Evolutionary conservation across 2,888 invertebrate genomes (phyloP).

Genomic region (Ceraclea dissimilis): DNA sequence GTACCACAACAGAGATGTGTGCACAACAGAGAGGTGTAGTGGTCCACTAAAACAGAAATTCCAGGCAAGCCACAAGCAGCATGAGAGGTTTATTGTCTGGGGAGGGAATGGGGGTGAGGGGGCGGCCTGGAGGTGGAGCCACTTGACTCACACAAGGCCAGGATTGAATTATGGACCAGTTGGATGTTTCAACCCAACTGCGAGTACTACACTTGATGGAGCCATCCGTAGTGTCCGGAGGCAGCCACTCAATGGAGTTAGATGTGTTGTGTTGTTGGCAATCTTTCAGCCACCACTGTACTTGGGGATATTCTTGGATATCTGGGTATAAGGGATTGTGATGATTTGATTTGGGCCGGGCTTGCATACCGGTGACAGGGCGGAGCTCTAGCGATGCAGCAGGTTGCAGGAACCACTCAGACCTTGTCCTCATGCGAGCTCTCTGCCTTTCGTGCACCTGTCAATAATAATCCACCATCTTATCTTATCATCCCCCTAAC

Average conservation of each 20-base stretch:
- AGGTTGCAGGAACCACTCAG: slow-evolving; percentile 92
- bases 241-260: background rate
- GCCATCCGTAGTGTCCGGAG: slow-evolving; percentile 4
- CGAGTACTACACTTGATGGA: background rate
- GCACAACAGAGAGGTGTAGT: slow-evolving; percentile 10
- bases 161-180: slow-evolving; percentile 3
- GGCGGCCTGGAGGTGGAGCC: slow-evolving; percentile 65
- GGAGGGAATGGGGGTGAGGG: slow-evolving; percentile 27
- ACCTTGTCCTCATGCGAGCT: slow-evolving; percentile 91
- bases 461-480: slow-evolving; percentile 27
- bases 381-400: slow-evolving; percentile 46
- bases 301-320: background rate
- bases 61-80: slow-evolving; percentile 50
- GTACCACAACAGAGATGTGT: slow-evolving; percentile 14
- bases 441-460: slow-evolving; percentile 95
- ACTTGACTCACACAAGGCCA: slow-evolving; percentile 74
- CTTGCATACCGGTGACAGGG: slow-evolving; percentile 37
- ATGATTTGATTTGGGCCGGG: slow-evolving; percentile 24
- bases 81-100: slow-evolving; percentile 44
- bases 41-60: slow-evolving; percentile 44
- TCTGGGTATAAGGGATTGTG: slow-evolving; percentile 25
- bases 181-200: background rate
- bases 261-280: background rate
- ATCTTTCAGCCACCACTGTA: background rate
- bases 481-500: background rate